Evolutionary conservation across 2,888 invertebrate genomes (phyloP).

Genomic region (Allophyes oxyacanthae): DNA sequence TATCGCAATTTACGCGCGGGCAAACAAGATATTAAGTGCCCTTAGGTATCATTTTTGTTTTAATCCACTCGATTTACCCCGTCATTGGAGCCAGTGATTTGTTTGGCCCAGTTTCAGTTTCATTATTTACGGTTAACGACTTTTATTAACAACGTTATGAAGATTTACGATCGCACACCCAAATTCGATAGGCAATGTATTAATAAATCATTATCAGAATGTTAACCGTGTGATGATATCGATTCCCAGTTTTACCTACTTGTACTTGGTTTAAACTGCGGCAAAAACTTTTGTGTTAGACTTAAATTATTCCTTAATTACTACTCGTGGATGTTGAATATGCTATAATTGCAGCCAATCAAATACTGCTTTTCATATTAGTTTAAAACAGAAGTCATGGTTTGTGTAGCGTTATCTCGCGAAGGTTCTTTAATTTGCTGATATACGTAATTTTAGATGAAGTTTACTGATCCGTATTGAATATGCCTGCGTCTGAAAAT

Average conservation of each 20-base stretch:
- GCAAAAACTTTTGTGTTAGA: background rate
- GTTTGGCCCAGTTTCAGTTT: slow-evolving; percentile 61
- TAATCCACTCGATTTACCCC: slow-evolving; percentile 52
- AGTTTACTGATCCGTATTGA: no score
- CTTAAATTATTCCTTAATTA: slow-evolving; percentile 24
- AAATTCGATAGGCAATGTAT: slow-evolving; percentile 53
- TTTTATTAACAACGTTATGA: slow-evolving; percentile 67
- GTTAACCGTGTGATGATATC: slow-evolving; percentile 16
- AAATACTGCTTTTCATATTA: background rate
- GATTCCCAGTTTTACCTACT: slow-evolving; percentile 12
- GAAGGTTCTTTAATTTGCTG: no score
- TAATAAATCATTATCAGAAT: slow-evolving; percentile 48
- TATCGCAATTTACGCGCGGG: slow-evolving; percentile 1
- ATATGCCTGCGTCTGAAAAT: no score
- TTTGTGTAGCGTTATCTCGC: no score
- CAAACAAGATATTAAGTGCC: slow-evolving; percentile 9
- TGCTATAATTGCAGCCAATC: slow-evolving; percentile 17
- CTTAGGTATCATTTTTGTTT: slow-evolving; percentile 39
- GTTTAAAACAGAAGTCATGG: no score
- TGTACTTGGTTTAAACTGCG: background rate
- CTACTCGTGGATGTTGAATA: background rate
- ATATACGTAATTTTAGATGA: no score
- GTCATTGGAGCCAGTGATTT: slow-evolving; percentile 59
- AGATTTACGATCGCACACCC: slow-evolving; percentile 56
- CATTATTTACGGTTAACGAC: slow-evolving; percentile 64